Percentiles rank a stretch among this genome's conserved stretches.
phyloP scores from a whole-genome alignment of 2,113 vertebrate species.

The Mormyrus lacerda region DNA sequence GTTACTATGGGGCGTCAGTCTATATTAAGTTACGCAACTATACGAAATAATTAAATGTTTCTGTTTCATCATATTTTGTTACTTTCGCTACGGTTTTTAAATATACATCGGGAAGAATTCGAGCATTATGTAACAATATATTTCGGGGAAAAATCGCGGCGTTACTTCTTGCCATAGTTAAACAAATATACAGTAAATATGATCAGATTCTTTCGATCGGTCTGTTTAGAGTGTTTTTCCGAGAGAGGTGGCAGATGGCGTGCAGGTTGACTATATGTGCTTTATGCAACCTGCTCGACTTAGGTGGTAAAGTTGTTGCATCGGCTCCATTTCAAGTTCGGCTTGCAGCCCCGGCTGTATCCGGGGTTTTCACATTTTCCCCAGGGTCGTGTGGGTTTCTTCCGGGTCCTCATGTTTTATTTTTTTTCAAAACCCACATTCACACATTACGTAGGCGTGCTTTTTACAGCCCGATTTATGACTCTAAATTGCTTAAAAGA shows the following conservation, averaged over 20 bases:
- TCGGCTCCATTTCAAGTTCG: not conserved
- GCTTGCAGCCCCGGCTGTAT: not conserved
- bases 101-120: not conserved
- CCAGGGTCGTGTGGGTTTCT: not conserved
- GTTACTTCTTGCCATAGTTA: not conserved
- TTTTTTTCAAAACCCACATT: not conserved
- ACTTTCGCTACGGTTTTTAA: not conserved
- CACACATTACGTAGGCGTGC: not conserved
- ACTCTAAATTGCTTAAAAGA: not conserved
- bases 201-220: not conserved
- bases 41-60: not conserved
- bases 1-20: slow-evolving; percentile 12
- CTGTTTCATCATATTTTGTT: not conserved
- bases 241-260: not conserved
- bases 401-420: not conserved
- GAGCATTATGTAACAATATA: not conserved
- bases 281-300: not conserved
- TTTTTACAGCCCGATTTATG: not conserved
- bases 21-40: slow-evolving; percentile 10
- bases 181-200: not conserved
- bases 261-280: not conserved
- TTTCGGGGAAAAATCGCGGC: not conserved
- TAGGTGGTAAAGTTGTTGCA: not conserved
- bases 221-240: not conserved
- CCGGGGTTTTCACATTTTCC: not conserved